Percentiles rank a stretch among this genome's conserved stretches.
phyloP scores from a whole-genome alignment of 2,113 vertebrate genomes.

The Phocoena phocoena region DNA sequence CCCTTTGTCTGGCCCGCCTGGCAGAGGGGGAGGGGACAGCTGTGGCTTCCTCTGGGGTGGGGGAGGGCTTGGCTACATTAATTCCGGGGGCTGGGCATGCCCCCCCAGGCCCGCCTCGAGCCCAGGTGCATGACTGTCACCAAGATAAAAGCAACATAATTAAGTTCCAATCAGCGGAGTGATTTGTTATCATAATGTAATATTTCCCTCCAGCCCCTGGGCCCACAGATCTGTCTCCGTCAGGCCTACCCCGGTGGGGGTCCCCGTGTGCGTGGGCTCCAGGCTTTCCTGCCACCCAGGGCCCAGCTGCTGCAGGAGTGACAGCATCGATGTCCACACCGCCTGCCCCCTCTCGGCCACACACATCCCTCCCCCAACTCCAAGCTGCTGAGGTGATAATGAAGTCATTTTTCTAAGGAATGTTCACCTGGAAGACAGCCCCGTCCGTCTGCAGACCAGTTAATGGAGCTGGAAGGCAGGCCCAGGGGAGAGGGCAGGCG shows the following conservation, averaged over 20 bases:
- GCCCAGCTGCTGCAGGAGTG: not conserved
- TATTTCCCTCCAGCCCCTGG: constrained; percentile 81
- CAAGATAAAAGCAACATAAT: constrained; percentile 86
- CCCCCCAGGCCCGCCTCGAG: not conserved
- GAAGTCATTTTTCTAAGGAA: constrained; percentile 73
- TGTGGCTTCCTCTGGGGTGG: not conserved
- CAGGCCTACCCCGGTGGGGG: not conserved
- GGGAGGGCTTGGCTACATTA: constrained; percentile 47
- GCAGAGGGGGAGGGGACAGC: not conserved
- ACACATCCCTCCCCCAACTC: not conserved
- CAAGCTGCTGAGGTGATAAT: constrained; percentile 49
- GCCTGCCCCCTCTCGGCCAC: not conserved
- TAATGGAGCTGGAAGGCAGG: not conserved
- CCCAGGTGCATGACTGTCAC: constrained; percentile 85
- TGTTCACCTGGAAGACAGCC: constrained; percentile 55
- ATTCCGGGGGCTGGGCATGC: constrained; percentile 41
- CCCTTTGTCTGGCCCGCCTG: not conserved
- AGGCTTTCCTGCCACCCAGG: not conserved
- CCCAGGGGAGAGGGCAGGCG: not conserved
- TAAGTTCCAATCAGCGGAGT: constrained; percentile 87
- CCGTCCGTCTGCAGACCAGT: rapidly evolving
- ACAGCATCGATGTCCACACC: not conserved
- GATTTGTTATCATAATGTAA: constrained; percentile 85
- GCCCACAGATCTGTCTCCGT: constrained; percentile 61
- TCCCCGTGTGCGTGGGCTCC: not conserved